Percentiles rank a stretch among this genome's conserved stretches.
phyloP scores from a whole-genome alignment of 1,140 invertebrate genomes.

The Polypedilum pembai region DNA sequence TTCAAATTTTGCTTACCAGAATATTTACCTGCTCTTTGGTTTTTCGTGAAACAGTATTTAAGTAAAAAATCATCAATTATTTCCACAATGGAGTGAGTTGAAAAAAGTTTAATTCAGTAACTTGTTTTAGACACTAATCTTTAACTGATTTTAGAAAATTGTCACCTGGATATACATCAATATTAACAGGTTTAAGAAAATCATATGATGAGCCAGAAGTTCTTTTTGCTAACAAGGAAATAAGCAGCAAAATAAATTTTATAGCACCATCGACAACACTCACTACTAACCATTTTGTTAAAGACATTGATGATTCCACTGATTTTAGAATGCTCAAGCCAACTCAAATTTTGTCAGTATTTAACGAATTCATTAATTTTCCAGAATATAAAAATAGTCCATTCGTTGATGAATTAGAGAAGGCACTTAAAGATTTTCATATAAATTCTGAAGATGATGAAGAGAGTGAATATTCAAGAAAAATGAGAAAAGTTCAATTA shows the following conservation, averaged over 20 bases:
- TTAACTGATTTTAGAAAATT: slow-evolving; percentile 46
- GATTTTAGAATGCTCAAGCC: slow-evolving; percentile 52
- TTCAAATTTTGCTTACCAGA: slow-evolving; percentile 43
- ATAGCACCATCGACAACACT: slow-evolving; percentile 36
- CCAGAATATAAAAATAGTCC: slow-evolving; percentile 52
- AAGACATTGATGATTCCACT: slow-evolving; percentile 54
- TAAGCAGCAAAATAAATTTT: slow-evolving; percentile 34
- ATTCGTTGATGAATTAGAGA: slow-evolving; percentile 50
- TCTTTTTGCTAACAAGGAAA: slow-evolving; percentile 37
- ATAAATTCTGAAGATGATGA: neutral
- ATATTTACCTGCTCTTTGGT: slow-evolving; percentile 50
- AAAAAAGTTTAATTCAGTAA: no score
- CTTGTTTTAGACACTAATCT: no score
- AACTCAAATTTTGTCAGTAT: slow-evolving; percentile 50
- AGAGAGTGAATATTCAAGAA: neutral
- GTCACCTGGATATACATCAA: slow-evolving; percentile 54
- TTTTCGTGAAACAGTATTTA: slow-evolving; percentile 52
- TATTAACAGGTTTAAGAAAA: slow-evolving; percentile 48
- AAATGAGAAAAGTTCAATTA: neutral
- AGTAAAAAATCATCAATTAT: slow-evolving; percentile 51
- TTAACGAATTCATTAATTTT: slow-evolving; percentile 47
- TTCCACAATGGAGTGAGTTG: slow-evolving; percentile 52
- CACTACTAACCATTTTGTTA: slow-evolving; percentile 39
- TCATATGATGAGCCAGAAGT: slow-evolving; percentile 38
- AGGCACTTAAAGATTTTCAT: slow-evolving; percentile 40